Conservation (phyloP, 35 echinoderm and acorn worm species). For the Hemicentrotus pulcherrimus region DNA sequence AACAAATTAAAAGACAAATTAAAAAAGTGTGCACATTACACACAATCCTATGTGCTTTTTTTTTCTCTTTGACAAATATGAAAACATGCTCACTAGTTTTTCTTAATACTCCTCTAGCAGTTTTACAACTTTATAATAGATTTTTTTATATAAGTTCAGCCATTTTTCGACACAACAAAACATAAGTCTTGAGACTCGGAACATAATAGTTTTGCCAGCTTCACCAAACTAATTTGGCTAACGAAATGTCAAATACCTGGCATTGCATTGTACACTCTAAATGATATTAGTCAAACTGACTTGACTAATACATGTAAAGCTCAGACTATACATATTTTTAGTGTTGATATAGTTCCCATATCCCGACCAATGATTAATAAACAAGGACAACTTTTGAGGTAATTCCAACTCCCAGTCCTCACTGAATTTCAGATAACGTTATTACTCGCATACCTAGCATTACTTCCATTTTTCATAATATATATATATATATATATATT, state of each 20-base stretch:
- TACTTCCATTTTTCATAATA: too few species aligned
- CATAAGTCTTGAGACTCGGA: background rate
- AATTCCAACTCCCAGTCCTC: too few species aligned
- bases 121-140: background rate
- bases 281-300: background rate
- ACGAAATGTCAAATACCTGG: background rate
- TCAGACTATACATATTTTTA: background rate
- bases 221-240: background rate
- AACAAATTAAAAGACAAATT: conserved; percentile 20
- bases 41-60: background rate
- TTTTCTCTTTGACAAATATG: background rate
- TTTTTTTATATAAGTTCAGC: background rate
- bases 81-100: background rate
- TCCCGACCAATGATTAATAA: too few species aligned
- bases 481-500: too few species aligned
- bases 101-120: background rate
- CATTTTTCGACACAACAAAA: background rate
- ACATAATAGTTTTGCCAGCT: background rate
- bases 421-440: too few species aligned
- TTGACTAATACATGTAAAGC: background rate
- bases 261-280: background rate
- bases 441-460: too few species aligned
- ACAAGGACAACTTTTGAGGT: too few species aligned
- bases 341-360: background rate
- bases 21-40: background rate